Evolutionary conservation across 2,797 vertebrate genomes (phyloP), one percentile per base, ranked within the genome.

Genomic region (Miichthys miiuy): DNA sequence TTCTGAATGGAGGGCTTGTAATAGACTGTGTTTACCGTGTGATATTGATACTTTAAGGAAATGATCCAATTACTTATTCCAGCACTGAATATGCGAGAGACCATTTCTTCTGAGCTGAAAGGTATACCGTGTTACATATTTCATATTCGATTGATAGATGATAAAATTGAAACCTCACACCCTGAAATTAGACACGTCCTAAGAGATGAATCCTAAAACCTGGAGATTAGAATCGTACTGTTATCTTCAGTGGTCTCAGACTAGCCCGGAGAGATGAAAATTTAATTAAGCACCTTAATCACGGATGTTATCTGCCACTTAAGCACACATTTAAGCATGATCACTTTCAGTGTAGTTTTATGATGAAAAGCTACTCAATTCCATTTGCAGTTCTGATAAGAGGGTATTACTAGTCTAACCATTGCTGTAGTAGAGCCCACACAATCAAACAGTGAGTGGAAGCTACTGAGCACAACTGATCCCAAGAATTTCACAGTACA

Each of bases 251-350:
- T 92, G 92, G 93, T 93, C 91, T 92, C 91, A 78, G 76, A 90
- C 91, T 93, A 89, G 91, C 93, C 93, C 89, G 72, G 87, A 94
- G 91, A 93, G 89, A 92, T 88, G 91, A 92, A 93, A 88, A 94
- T 93, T 94, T 93, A 94, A 94, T 95, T 96, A 94, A 90, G 83
- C 91, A 89, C 90, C 92, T 93, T 95, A 95, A 95, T 95, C 95
- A 92, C 87, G 86, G 94, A 95, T 93, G 88, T 84, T 95, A 95
- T 96, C 94, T 87, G 87, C 81, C 85, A 91, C 91, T 94, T 92
- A 94, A 82, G 87, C 90, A 82, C 90, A 94, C 83, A 92, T 94
- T 94, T 94, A 94, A 88, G 94, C 93, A 91, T 91, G 92, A 94
- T 95, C 93, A 94, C 92, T 92, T 93, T 93, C 90, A 87, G 89